Base-by-base conservation (phyloP, 64 coral and sea anemone species). In the Montipora sp. region DNA sequence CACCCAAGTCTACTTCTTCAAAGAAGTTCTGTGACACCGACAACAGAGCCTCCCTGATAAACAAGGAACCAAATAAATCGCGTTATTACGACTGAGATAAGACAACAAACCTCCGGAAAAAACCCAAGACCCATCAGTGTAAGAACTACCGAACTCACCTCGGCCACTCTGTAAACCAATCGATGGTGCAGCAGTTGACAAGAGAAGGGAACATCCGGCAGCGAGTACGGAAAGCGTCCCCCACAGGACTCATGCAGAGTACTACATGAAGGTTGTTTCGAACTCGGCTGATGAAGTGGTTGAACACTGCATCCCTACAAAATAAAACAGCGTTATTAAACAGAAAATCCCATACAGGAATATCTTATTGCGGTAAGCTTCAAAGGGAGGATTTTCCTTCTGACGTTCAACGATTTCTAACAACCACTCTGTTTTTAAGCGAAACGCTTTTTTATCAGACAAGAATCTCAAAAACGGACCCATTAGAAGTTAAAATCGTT, bases 191-290 rank as follows among this genome's bases (percentile, higher is more conserved):
- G 73, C 93, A 98, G 22, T 95, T 98, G 12, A 98, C 96, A 19
- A 98, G 91, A 65, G 96, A 98, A 1, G 96, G 96, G 44, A 98
- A 98, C 96, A 98, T 98, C 14, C 96, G 90, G 59, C 96, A 98
- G 58, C 96, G 88, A 7, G 96, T 98, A 20, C 96, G 94, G 89
- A 98, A 98, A 1, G 96, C 96, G 63, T 98, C 96, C 6, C 96
- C 96, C 14, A 98, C 96, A 21, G 96, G 96, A 88, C 96, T 98
- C 96, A 98, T 98, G 66, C 96, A 98, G 8, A 98, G 88, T 36
- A 98, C 96, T 36, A 98, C 92, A 65, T 98, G 96, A 51, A 98
- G 96, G 94, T 98, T 98, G 47, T 95, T 98, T 7, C 96, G 94
- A 5, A 98, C 96, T 80, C 94, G 91, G 45, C 94, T 95, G 81